A percentile compares a stretch with the other conserved stretches of the same genome.
phyloP scores from a whole-genome alignment of 1,140 invertebrate genomes.

The Brachionus asplanchnoidis region DNA sequence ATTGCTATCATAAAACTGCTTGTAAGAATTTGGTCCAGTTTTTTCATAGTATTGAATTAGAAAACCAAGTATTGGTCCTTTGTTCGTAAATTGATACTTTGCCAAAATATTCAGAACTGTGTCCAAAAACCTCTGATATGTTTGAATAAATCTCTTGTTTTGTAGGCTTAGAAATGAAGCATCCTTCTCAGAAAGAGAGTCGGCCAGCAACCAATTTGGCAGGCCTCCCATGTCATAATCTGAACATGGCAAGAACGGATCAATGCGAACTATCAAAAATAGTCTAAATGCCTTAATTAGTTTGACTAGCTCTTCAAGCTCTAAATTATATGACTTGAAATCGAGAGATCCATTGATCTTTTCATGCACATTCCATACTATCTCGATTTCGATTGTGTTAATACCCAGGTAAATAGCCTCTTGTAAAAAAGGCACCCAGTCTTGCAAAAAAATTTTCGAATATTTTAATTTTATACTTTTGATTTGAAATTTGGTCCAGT shows the following conservation, averaged over 20 bases:
- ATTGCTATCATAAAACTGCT: background rate
- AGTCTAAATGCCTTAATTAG: background rate
- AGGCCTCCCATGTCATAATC: slow-evolving; percentile 28
- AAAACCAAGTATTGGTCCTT: slow-evolving; percentile 4
- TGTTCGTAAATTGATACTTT: background rate
- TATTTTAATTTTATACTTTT: slow-evolving; percentile 21
- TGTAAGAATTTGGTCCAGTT: background rate
- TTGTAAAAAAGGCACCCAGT: background rate
- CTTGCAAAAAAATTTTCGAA: background rate
- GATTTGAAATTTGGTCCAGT: slow-evolving; percentile 16
- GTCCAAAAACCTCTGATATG: background rate
- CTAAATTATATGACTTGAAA: background rate
- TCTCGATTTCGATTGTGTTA: slow-evolving; percentile 36
- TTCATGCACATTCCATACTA: slow-evolving; percentile 30
- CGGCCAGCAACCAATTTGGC: slow-evolving; percentile 2
- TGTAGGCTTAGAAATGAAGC: background rate
- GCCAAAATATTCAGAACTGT: background rate
- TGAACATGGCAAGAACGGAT: slow-evolving; percentile 17
- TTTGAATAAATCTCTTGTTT: background rate
- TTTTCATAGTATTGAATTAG: background rate
- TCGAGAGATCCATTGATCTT: background rate
- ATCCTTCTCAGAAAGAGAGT: background rate
- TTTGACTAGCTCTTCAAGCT: slow-evolving; percentile 19
- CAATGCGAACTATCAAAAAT: slow-evolving; percentile 12
- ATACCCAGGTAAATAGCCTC: background rate